Evolutionary conservation across 2,797 vertebrate genomes (phyloP), one percentile per base, ranked within the genome.

Genomic region (Phoebastria nigripes): DNA sequence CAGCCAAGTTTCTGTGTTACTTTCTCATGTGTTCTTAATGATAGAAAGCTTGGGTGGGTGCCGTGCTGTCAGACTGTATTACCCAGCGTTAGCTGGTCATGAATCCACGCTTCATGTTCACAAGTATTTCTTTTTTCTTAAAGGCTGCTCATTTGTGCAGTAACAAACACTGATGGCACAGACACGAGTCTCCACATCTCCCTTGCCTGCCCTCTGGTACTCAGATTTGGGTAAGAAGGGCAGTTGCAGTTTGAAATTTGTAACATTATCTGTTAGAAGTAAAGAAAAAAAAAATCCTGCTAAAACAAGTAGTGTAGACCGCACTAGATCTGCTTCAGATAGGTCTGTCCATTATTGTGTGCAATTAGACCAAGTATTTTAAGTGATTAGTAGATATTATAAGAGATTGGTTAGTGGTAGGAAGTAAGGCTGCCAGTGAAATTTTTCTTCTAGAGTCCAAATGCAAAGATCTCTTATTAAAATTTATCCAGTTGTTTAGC

Each of bases 401-500:
- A 65, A 88, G 72, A 58, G 72, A 79, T 74, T 85, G 71, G 58
- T 89, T 91, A 86, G 65, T 69, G 26, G 61, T 83, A 78, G 69
- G 76, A 93, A 83, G 47, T 71, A 65, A 90, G 52, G 29, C 69
- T 96, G 46, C 19, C 19, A 47, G 61, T 81, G 65, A 91, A 65
- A 6, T 82, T 65, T 88, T 83, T 82, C 65, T 90, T 79, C 39
- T 16, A 12, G 65, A 83, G 58, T 74, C 72, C 69, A 62, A 49
- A 91, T 82, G 80, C 76, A 91, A 94, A 82, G 84, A 79, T 94
- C 42, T 81, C 69, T 18, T 76, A 90, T 41, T 91, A 90, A 81
- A 93, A 91, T 88, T 33, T 91, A 83, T 93, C 82, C 65, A 65
- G 8, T 88, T 91, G 84, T 89, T 94, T 76, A 91, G 76, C 58